Evolutionary conservation across 2,113 vertebrate genomes (phyloP), one percentile per base, ranked within the genome.

Genomic region (Seriola aureovittata): DNA sequence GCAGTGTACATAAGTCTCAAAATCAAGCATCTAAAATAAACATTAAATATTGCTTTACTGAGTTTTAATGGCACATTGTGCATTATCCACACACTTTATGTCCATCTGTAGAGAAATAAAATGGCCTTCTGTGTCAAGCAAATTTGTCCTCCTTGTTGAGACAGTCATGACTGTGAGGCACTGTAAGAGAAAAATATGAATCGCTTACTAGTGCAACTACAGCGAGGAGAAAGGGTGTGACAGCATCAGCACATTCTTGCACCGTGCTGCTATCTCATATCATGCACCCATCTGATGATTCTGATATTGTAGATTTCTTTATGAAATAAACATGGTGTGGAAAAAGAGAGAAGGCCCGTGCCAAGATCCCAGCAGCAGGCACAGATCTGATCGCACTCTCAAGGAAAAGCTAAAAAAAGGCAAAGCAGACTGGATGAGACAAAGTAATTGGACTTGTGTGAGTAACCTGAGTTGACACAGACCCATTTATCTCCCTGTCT

Each of bases 181-280:
- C 65, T 32, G 71, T 46, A 52, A 84, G 80, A 82, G 85, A 79
- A 81, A 71, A 92, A 89, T 89, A 40, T 62, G 74, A 92, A 91
- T 85, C 66, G 70, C 85, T 91, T 87, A 80, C 82, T 34, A 23
- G 68, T 69, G 80, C 85, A 80, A 48, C 91, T 58, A 25, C 54
- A 55, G 79, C 78, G 82, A 82, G 57, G 55, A 76, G 48, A 86
- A 89, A 65, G 34, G 55, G 32, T 60, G 48, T 75, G 87, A 86
- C 82, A 85, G 78, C 86, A 88, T 93, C 91, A 85, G 91, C 88
- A 89, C 69, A 92, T 91, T 92, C 62, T 32, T 48, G 64, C 72
- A 52, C 76, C 38, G 29, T 13, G 79, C 81, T 78, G 82, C 81
- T 88, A 82, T 82, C 88, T 91, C 74, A 63, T 79, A 88, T 91